These are phyloP conservation scores for Tokudaia muenninki DNA, from an alignment of 2,797 vertebrate genomes.

Conservation along the genomic window DNA sequence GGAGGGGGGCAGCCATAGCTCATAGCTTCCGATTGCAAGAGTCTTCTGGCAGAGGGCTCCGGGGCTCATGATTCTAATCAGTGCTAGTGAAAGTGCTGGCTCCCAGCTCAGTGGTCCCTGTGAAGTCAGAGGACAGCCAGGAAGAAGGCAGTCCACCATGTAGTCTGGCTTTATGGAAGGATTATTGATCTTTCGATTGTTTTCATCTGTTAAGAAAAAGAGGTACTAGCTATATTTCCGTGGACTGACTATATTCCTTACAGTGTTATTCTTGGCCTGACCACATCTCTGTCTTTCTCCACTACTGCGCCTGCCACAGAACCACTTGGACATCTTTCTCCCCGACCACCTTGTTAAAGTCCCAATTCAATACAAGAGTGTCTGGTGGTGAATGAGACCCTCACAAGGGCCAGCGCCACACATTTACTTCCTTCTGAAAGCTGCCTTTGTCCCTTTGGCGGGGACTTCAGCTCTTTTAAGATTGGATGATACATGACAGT, in stretches of 20 bases:
- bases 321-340: background rate
- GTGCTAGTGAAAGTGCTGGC: background rate
- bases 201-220: background rate
- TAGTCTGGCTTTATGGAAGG: background rate
- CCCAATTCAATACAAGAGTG: background rate
- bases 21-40: background rate
- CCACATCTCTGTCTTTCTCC: background rate
- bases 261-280: background rate
- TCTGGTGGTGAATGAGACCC: fast-evolving
- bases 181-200: background rate
- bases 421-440: background rate
- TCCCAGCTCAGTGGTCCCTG: background rate
- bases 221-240: background rate
- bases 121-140: background rate
- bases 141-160: background rate
- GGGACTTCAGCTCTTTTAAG: fast-evolving
- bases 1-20: background rate
- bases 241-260: background rate
- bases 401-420: background rate
- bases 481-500: fast-evolving
- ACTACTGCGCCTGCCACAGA: background rate
- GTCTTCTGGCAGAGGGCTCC: background rate
- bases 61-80: background rate
- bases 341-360: background rate
- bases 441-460: background rate